phyloP scores from a whole-genome alignment of 2,797 vertebrate genomes.

The Megalops cyprinoides region DNA sequence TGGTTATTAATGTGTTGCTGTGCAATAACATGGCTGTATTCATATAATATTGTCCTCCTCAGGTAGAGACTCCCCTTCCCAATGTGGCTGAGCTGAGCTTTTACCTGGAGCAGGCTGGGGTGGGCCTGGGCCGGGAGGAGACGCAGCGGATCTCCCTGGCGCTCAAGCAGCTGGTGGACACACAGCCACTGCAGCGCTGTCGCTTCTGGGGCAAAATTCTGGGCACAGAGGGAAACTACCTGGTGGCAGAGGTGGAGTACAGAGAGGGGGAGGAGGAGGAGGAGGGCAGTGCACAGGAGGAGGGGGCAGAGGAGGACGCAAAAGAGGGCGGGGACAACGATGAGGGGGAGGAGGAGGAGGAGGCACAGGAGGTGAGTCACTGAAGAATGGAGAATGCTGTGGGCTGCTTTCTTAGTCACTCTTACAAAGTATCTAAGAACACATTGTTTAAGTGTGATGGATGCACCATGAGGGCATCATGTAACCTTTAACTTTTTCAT shows the following conservation, averaged over 20 bases:
- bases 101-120: slow-evolving; percentile 89
- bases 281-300: slow-evolving; percentile 57
- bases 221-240: slow-evolving; percentile 82
- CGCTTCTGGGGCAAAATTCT: slow-evolving; percentile 94
- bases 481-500: no score
- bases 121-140: slow-evolving; percentile 84
- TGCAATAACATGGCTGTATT: background rate
- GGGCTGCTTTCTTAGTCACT: background rate
- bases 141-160: slow-evolving; percentile 84
- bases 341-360: slow-evolving; percentile 55
- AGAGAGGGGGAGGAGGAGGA: slow-evolving; percentile 74
- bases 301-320: slow-evolving; percentile 53
- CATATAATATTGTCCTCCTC: background rate
- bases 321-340: slow-evolving; percentile 49
- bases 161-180: slow-evolving; percentile 81
- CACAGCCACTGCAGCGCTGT: slow-evolving; percentile 77
- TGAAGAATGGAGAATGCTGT: background rate
- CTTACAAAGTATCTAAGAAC: background rate
- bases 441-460: no score
- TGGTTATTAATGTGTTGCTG: background rate
- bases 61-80: slow-evolving; percentile 77
- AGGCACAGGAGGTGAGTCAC: slow-evolving; percentile 41
- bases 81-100: slow-evolving; percentile 85
- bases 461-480: no score
- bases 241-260: slow-evolving; percentile 84